phyloP scores from a whole-genome alignment of 2,888 invertebrate genomes.

The Melipona beecheii region DNA sequence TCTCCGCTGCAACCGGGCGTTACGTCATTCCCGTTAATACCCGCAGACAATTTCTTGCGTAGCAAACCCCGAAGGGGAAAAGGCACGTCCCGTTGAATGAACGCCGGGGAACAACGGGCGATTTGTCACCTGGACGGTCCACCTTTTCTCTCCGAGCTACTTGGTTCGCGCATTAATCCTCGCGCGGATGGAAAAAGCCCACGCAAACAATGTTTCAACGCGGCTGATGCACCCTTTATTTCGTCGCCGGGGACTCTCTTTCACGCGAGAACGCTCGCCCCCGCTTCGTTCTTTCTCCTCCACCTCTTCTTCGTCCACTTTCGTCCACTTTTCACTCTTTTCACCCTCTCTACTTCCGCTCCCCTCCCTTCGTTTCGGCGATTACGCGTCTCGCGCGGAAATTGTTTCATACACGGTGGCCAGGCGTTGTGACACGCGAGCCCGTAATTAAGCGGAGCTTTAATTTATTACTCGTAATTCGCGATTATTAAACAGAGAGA shows the following conservation, averaged over 20 bases:
- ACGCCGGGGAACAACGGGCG: slow-evolving; percentile 49
- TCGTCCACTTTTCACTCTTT: neutral
- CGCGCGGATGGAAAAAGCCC: slow-evolving; percentile 63
- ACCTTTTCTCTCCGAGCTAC: slow-evolving; percentile 66
- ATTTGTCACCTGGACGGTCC: slow-evolving; percentile 67
- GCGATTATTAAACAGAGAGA: slow-evolving; percentile 61
- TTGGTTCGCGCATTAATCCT: slow-evolving; percentile 70
- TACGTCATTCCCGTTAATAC: neutral
- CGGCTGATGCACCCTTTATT: slow-evolving; percentile 53
- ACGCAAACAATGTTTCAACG: slow-evolving; percentile 72
- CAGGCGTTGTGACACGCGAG: slow-evolving; percentile 64
- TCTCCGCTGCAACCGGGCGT: neutral
- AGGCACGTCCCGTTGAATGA: slow-evolving; percentile 58
- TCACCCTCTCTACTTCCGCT: neutral
- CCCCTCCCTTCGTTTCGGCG: neutral
- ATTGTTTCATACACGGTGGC: slow-evolving; percentile 36
- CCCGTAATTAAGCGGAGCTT: slow-evolving; percentile 69
- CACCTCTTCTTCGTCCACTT: neutral
- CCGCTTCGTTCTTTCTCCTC: neutral
- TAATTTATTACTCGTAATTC: slow-evolving; percentile 72
- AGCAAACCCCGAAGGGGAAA: slow-evolving; percentile 11
- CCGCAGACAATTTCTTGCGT: neutral
- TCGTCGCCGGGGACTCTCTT: neutral
- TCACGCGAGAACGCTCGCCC: neutral
- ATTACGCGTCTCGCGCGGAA: slow-evolving; percentile 4